Base-by-base conservation (phyloP, 2,113 vertebrate genomes). In the Chitala chitala region DNA sequence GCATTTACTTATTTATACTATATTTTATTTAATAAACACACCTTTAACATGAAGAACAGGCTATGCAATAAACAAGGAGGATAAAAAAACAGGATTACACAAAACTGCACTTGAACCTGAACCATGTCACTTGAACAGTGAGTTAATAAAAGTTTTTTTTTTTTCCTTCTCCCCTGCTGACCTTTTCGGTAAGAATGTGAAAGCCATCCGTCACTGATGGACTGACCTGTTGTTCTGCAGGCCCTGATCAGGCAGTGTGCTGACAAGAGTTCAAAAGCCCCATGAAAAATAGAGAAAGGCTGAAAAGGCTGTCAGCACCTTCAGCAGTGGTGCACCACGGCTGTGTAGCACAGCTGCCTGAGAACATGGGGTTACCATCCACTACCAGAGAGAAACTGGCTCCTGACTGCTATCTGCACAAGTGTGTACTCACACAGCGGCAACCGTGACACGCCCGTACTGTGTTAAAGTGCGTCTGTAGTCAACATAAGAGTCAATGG, bases 181-280 rank as follows among this genome's bases (percentile, higher is more conserved):
- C 38, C 22, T 48, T 68, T 68, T 42, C 36, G 20, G 17, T 42
- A 24, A 68, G 51, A 76, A 75, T 76, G 76, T 79, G 65, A 73
- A 77, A 82, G 71, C 55, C 55, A 63, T 73, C 74, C 38, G 75
- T 77, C 66, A 71, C 53, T 38, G 17, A 26, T 3, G 42, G 54
- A 48, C 42, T 50, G 15, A 33, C 29, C 26, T 15, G 44, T 50
- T 26, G 17, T 1, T n/a, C 12, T 36, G 58, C 31, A 36, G 69
- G 22, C 63, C 71, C 58, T 73, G 72, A 76, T 81, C 72, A 77
- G 71, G 74, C 75, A 72, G 74, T 77, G 78, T 78, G 74, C 58
- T 54, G 71, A 63, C 76, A 63, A 74, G 64, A 80, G 75, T 56
- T 53, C 55, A 64, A 53, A 59, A 44, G 73, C 46, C 66, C 38